phyloP scores from a whole-genome alignment of 2,888 invertebrate genomes.

The Labia minor region DNA sequence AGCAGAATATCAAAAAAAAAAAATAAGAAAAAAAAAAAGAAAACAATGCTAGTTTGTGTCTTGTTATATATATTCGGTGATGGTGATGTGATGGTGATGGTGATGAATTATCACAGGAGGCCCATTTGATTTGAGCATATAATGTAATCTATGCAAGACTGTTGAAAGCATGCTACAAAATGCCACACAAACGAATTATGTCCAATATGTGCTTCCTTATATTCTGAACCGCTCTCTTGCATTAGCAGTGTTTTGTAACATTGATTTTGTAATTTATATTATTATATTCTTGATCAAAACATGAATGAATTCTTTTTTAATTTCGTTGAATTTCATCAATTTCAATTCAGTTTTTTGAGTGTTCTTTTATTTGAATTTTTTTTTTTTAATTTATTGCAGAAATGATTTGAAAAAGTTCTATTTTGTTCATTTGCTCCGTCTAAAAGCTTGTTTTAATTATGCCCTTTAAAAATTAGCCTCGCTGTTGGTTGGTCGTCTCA shows the following conservation, averaged over 20 bases:
- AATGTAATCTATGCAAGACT: neutral
- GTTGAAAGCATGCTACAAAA: neutral
- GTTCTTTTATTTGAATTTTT: neutral
- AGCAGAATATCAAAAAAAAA: too few species aligned
- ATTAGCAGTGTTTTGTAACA: constrained; percentile 4
- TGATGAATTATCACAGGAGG: neutral
- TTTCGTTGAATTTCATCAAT: neutral
- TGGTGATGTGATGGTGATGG: too few species aligned
- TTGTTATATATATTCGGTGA: neutral
- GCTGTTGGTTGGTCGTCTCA: constrained; percentile 15
- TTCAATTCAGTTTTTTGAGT: neutral
- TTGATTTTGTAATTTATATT: neutral
- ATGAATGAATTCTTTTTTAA: constrained; percentile 6
- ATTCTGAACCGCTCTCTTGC: neutral
- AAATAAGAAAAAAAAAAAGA: too few species aligned
- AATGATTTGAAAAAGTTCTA: neutral
- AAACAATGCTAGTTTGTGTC: neutral
- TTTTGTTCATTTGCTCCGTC: neutral
- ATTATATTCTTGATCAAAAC: neutral
- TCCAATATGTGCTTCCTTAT: neutral
- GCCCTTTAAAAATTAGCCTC: constrained; percentile 22
- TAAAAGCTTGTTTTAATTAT: neutral
- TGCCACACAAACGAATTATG: constrained; percentile 3
- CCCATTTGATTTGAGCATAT: neutral
- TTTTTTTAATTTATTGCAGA: neutral